Conservation (phyloP, 2,113 vertebrate genomes). For the Carassius gibelio region DNA sequence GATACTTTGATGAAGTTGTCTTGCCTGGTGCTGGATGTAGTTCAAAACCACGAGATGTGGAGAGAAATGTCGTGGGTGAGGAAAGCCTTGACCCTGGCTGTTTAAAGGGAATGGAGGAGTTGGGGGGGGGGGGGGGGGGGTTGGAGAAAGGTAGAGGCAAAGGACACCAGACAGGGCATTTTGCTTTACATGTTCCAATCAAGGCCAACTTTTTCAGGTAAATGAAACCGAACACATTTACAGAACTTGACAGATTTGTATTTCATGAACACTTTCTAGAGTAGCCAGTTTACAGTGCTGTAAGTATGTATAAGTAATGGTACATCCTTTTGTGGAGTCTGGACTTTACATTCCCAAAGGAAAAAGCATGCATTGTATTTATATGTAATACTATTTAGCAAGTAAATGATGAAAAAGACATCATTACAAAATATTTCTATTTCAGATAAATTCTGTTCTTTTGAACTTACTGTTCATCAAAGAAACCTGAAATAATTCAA, state of each 20-base stretch:
- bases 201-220: neutral
- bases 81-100: conserved; percentile 49
- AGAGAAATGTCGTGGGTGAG: conserved; percentile 41
- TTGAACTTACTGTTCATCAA: too few species aligned
- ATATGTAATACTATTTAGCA: too few species aligned
- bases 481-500: too few species aligned
- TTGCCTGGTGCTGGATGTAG: conserved; percentile 39
- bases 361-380: neutral
- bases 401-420: too few species aligned
- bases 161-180: conserved; percentile 16
- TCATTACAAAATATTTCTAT: too few species aligned
- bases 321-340: neutral
- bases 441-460: too few species aligned
- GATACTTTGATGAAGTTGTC: conserved; percentile 59
- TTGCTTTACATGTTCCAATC: conserved; percentile 11
- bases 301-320: neutral
- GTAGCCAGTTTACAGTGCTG: neutral
- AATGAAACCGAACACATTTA: neutral
- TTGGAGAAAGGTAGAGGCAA: conserved; percentile 5
- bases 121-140: neutral
- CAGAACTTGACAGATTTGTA: neutral
- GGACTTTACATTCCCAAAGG: neutral
- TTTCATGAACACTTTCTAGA: neutral
- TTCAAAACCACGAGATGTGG: conserved; percentile 30
- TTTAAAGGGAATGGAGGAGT: conserved; percentile 32